Base-by-base conservation (phyloP, 2,888 invertebrate genomes). In the Petrolisthes cinctipes region DNA sequence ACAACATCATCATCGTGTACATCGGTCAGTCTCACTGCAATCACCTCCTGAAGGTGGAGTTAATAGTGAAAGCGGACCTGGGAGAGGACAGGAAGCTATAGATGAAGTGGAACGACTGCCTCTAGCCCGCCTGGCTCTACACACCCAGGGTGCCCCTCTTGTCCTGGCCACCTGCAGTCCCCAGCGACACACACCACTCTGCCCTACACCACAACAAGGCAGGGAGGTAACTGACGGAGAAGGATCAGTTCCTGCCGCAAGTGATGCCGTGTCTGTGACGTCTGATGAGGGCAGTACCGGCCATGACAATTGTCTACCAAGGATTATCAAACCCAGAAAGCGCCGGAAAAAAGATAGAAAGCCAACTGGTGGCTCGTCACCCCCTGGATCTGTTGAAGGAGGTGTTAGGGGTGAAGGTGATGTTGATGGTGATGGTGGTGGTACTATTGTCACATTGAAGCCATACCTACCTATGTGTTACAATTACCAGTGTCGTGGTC, bases 311-410 rank as follows among this genome's bases (percentile, higher is more conserved):
- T 96, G 96, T 93, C 93, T 97, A 92, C 97, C 97, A 91, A 94
- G 97, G 91, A 97, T 97, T 91, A 97, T 97, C 92, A 97, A 97
- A 93, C 97, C 97, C 6, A 94, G 97, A 82, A 97, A 97, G 92
- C 95, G 97, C 83, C 95, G 97, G 92, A 97, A 97, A 95, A 97
- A 97, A 93, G 97, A 97, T 92, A 84, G 89, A 23, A 88, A 86
- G 66, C 87, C 90, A 4, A 75, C 66, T 5, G 66, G 76, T 37
- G 86, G 84, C 17, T 87, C 87, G 9, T 83, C 89, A 17, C 78
- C 78, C 17, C 82, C 85, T 5, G 73, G 85, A 51, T 11, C 53
- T 56, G 83, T 20, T 88, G 89, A 57, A 54, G 56, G 23, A 56
- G 83, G 9, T 82, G 89, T 14, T 53, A 53, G 56, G 56, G 20